Conservation (phyloP, 2,113 vertebrate species). For the Mobula hypostoma region DNA sequence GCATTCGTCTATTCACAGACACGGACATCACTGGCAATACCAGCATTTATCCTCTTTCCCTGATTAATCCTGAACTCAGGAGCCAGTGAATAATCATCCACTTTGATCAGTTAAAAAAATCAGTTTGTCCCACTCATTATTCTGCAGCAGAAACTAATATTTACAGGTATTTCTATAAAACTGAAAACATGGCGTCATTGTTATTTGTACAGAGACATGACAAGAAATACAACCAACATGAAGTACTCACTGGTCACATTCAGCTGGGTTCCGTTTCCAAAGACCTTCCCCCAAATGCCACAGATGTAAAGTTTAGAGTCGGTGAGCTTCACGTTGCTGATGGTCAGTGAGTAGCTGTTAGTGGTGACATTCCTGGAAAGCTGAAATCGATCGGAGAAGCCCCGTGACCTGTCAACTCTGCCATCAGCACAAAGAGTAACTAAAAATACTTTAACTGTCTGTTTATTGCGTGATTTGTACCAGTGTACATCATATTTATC, state of each 20-base stretch:
- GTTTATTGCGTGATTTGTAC: not conserved
- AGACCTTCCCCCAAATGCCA: conserved; percentile 5
- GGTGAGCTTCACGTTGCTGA: not conserved
- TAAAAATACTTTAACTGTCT: no score
- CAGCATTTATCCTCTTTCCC: no score
- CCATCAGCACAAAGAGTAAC: not conserved
- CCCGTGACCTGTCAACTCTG: not conserved
- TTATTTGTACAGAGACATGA: not conserved
- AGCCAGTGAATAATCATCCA: no score
- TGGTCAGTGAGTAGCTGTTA: not conserved
- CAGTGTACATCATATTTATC: not conserved
- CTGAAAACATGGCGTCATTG: no score
- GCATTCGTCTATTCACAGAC: no score
- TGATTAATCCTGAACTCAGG: no score
- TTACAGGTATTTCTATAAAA: not conserved
- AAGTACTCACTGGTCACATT: no score
- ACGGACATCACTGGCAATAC: no score
- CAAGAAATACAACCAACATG: no score
- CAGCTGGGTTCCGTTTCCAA: no score
- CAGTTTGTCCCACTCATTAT: not conserved
- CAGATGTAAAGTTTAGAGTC: not conserved
- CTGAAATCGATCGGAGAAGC: not conserved
- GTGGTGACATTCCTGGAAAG: not conserved
- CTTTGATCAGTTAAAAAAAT: not conserved
- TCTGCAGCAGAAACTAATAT: not conserved